These are phyloP conservation scores for Drosophila trapezifrons DNA, from an alignment of 1,140 invertebrate genomes.

Conservation along the genomic window DNA sequence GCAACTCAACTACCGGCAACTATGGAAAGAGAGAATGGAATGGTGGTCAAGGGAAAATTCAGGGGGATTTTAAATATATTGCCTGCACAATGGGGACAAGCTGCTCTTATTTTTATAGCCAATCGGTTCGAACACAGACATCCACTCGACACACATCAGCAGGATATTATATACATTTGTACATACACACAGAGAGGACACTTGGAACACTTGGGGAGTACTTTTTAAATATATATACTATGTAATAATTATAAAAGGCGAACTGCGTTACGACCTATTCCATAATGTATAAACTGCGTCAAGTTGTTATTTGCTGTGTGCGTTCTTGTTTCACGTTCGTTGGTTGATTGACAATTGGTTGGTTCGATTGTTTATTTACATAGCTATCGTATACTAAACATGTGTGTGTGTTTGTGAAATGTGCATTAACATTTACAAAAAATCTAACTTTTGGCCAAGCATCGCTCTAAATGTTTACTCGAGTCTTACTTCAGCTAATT, in stretches of 20 bases:
- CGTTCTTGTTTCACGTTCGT: constrained; percentile 72
- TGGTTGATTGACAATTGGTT: constrained; percentile 38
- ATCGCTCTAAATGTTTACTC: constrained; percentile 61
- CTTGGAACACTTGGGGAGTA: constrained; percentile 34
- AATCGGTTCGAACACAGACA: constrained; percentile 44
- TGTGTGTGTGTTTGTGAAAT: constrained; percentile 29
- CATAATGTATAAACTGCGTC: constrained; percentile 48
- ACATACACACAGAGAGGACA: constrained; percentile 35
- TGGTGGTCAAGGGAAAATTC: constrained; percentile 23
- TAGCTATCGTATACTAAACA: constrained; percentile 40
- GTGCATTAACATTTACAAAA: constrained; percentile 29
- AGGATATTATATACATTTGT: constrained; percentile 41
- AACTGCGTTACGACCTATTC: constrained; percentile 48
- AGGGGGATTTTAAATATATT: constrained; percentile 40
- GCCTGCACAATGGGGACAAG: constrained; percentile 61
- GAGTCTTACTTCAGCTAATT: constrained; percentile 51
- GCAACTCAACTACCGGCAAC: constrained; percentile 30
- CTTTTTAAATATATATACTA: constrained; percentile 34
- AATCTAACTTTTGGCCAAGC: constrained; percentile 35
- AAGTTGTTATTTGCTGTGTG: constrained; percentile 73
- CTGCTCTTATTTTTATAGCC: constrained; percentile 63
- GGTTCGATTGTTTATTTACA: constrained; percentile 48
- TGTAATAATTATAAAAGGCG: constrained; percentile 35
- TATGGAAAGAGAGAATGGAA: constrained; percentile 21
- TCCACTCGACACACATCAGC: constrained; percentile 27